Evolutionary conservation across 1,140 invertebrate genomes (phyloP), one percentile per base, ranked within the genome.

Genomic region (Ooceraea biroi): DNA sequence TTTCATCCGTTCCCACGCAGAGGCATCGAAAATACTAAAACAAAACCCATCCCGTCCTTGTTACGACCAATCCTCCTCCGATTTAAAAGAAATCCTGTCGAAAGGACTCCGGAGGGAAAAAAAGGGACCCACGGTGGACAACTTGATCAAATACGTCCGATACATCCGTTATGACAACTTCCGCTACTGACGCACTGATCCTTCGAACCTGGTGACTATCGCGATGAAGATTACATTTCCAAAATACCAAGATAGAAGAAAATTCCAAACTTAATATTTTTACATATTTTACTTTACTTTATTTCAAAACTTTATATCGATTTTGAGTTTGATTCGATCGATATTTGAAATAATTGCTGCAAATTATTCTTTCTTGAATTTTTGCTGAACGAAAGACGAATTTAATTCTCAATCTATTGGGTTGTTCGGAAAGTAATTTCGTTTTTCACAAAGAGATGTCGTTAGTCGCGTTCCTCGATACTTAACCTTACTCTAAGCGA

Each of bases 21-120:
- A 89, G 89, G 86, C 89, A 89, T 91, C 87, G 91, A 91, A 92
- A 93, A 93, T 86, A 87, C 88, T 91, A 92, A 93, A 93, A 92
- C 90, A 91, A 92, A 92, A 93, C 89, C 89, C 84, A 58, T 52
- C 87, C 76, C 68, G 46, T 55, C 44, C 65, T 44, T 57, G 72
- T 61, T 60, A 80, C 52, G 61, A 58, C 52, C 61, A 65, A 77
- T 84, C 61, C 58, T 84, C 58, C 58, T 84, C 58, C 22, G 50
- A 66, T 89, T 73, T 73, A 87, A 90, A 91, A 91, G 88, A 89
- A 91, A 91, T 92, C 83, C 86, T 88, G 88, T 90, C 85, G 74
- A 58, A 65, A 50, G 76, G 58, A 80, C 91, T 50, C 72, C 82
- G 65, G 66, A 57, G 46, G 22, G 25, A 61, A 83, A 71, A 83